phyloP scores from a whole-genome alignment of 2,888 invertebrate genomes.

The Drosophila bunnanda region DNA sequence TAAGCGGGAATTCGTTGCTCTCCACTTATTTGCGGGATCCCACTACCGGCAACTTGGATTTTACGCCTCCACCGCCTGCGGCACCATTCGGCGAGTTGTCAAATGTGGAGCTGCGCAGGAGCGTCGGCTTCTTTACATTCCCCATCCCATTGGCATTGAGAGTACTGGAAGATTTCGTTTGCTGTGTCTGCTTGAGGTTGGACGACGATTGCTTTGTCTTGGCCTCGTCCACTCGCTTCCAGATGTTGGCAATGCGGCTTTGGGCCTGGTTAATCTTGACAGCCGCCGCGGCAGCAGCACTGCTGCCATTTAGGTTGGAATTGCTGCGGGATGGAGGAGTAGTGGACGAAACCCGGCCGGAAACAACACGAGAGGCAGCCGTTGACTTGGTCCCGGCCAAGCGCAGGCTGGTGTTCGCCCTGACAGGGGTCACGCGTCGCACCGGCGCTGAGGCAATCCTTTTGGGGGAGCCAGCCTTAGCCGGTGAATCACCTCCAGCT shows the following conservation, averaged over 20 bases:
- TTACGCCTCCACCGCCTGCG: slow-evolving; percentile 10
- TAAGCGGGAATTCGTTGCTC: neutral
- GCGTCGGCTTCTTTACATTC: slow-evolving; percentile 52
- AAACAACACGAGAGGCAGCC: slow-evolving; percentile 69
- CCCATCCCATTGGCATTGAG: slow-evolving; percentile 46
- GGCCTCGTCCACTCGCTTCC: slow-evolving; percentile 83
- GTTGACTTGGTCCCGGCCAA: slow-evolving; percentile 72
- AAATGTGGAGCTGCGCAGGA: slow-evolving; percentile 84
- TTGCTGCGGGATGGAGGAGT: slow-evolving; percentile 84
- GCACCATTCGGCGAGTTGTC: slow-evolving; percentile 75
- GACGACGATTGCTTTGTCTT: slow-evolving; percentile 60
- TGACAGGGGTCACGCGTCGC: slow-evolving; percentile 57
- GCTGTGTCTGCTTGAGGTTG: slow-evolving; percentile 62
- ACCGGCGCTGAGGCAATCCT: slow-evolving; percentile 33
- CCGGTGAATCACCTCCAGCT: slow-evolving; percentile 33
- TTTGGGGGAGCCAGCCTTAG: slow-evolving; percentile 76
- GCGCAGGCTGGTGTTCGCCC: slow-evolving; percentile 84
- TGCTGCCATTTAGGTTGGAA: slow-evolving; percentile 79
- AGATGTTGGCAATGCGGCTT: slow-evolving; percentile 84
- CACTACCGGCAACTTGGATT: slow-evolving; percentile 67
- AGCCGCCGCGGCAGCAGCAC: slow-evolving; percentile 66
- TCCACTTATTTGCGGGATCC: slow-evolving; percentile 58
- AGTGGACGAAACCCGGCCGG: slow-evolving; percentile 79
- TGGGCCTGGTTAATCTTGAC: slow-evolving; percentile 82
- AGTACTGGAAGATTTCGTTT: slow-evolving; percentile 71